phyloP scores from a whole-genome alignment of 2,888 invertebrate genomes.

The Nemapogon koenigi region DNA sequence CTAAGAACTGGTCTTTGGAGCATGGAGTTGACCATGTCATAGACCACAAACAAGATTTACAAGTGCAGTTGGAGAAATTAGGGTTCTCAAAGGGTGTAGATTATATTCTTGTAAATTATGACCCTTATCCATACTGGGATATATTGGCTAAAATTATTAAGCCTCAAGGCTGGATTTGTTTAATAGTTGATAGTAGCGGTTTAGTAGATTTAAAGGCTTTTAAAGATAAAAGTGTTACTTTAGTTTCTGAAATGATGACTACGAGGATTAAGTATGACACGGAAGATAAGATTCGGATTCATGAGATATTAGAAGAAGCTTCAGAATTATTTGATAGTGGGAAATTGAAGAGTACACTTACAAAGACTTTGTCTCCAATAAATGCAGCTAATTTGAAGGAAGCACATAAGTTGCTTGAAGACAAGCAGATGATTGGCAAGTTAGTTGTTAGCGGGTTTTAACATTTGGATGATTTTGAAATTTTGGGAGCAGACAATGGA shows the following conservation, averaged over 20 bases:
- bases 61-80: slow-evolving; percentile 33
- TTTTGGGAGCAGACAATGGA: too few species aligned
- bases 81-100: slow-evolving; percentile 43
- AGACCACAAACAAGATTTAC: slow-evolving; percentile 36
- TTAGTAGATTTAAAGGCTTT: slow-evolving; percentile 34
- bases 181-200: slow-evolving; percentile 43
- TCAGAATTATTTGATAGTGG: slow-evolving; percentile 39
- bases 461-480: too few species aligned
- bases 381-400: slow-evolving; percentile 44
- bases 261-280: slow-evolving; percentile 46
- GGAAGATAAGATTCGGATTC: slow-evolving; percentile 35
- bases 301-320: slow-evolving; percentile 34
- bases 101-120: slow-evolving; percentile 44
- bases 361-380: slow-evolving; percentile 38
- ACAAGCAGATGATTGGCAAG: slow-evolving; percentile 39
- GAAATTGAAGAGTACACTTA: slow-evolving; percentile 35
- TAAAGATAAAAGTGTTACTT: slow-evolving; percentile 46
- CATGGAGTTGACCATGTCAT: slow-evolving; percentile 40
- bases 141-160: slow-evolving; percentile 39
- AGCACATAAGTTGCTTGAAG: slow-evolving; percentile 42
- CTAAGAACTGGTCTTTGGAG: slow-evolving; percentile 28
- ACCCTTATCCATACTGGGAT: slow-evolving; percentile 50
- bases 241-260: slow-evolving; percentile 41
- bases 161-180: slow-evolving; percentile 46
- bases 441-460: slow-evolving; percentile 38